Base-by-base conservation (phyloP, 2,797 vertebrate species). In the Sciurus carolinensis region DNA sequence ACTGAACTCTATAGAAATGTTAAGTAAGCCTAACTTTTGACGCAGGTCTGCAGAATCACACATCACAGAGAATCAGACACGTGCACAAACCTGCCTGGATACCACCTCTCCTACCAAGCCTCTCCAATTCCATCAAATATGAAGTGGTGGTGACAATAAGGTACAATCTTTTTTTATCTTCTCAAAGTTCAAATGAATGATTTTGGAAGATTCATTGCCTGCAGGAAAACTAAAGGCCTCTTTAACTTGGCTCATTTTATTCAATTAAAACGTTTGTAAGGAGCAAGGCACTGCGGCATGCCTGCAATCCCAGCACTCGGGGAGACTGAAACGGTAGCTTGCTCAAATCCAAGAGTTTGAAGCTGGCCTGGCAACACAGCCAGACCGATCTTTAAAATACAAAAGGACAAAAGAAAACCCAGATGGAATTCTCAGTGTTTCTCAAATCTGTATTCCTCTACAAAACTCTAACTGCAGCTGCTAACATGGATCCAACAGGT, bases 181-280 rank as follows among this genome's bases (percentile, higher is more conserved):
- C 52, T 36, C 22, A 85, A 57, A 64, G 36, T 75, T 24, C 26
- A 76, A 17, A 85, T 73, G 76, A 92, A 85, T 76, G 73, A 77
- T 14, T 50, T 77, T 88, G 62, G n/a, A 87, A 76, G 59, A 76
- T 8, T 69, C 24, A 69, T 11, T 88, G 71, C 84, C 36, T 75
- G 72, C 47, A 80, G 77, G 66, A 57, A 87, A 94, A 92, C n/a
- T 59, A 82, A 71, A 83, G 18, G 36, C 50, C 33, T 81, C 94
- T 39, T 59, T 73, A 64, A 87, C 33, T 94, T n/a, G n/a, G 26
- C 20, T 92, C 59, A 87, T 75, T 90, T 94, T 83, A 50, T 75
- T 80, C 33, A 81, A 52, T 90, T 62, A 94, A 92, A 86, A 75
- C 3, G 28, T 80, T 50, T 64, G 14, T 62, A 62, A 62, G 24